phyloP scores from a whole-genome alignment of 2,797 vertebrate genomes.

The Mus caroli region DNA sequence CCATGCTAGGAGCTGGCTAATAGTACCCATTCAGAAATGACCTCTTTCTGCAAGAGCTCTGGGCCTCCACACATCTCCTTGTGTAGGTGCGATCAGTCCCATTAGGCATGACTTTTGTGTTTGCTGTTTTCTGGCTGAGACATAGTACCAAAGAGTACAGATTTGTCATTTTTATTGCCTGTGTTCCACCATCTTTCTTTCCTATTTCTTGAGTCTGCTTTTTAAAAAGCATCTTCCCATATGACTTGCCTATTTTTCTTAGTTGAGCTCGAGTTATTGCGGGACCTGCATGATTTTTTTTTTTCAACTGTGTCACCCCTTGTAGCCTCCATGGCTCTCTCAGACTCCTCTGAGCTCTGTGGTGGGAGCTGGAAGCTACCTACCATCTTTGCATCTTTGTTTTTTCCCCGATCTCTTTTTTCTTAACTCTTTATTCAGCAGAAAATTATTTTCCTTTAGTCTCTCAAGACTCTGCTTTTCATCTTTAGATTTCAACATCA shows the following conservation, averaged over 20 bases:
- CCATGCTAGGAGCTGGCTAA: background rate
- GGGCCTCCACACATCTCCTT: background rate
- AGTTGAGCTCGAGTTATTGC: background rate
- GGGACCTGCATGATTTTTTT: background rate
- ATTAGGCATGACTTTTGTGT: background rate
- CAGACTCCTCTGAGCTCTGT: background rate
- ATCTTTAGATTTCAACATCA: background rate
- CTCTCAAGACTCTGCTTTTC: background rate
- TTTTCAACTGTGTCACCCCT: background rate
- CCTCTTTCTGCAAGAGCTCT: background rate
- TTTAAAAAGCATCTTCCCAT: background rate
- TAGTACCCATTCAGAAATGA: background rate
- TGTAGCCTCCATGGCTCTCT: background rate
- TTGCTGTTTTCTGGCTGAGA: background rate
- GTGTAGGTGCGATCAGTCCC: background rate
- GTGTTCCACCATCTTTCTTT: background rate
- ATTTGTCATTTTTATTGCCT: background rate
- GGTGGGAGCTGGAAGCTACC: background rate
- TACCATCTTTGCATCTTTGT: background rate
- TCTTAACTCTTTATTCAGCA: background rate
- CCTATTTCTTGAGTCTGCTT: background rate
- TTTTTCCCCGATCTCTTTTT: background rate
- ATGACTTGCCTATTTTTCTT: background rate
- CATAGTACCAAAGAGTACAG: background rate
- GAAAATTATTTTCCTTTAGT: background rate